Base-by-base conservation (phyloP, 2,113 vertebrate species). In the Sclerurus mexicanus region DNA sequence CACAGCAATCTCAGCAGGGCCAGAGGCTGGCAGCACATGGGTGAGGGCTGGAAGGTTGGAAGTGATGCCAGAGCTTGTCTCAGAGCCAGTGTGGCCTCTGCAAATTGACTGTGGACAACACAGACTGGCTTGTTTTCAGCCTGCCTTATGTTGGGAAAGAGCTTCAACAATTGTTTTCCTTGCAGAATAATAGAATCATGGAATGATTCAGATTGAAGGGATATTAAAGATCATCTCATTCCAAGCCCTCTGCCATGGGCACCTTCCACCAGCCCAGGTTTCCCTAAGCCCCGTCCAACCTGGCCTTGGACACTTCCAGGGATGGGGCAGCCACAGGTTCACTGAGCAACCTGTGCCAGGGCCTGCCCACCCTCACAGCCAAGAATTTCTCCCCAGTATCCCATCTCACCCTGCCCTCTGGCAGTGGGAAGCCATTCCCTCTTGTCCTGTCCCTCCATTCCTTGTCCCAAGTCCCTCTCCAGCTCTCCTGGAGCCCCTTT, bases 231-330 rank as follows among this genome's bases (percentile, higher is more conserved):
- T 1, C 77, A 46, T 59, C 19, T 4, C 0, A 0, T 58, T 2
- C 12, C 33, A 50, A 30, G 12, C 6, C 8, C 18, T 13, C 23
- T 46, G 23, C 23, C 33, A 24, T 44, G 18, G 30, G 15, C 52
- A 66, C 3, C 11, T 52, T 0, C 37, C 19, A 0, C 37, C 16
- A 0, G 0, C 1, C 44, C 77, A 89, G 44, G 22, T 0, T 10
- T 22, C 5, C 66, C 76, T 37, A 2, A 73, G 7, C 22, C 35
- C 25, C 0, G 0, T 12, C 42, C 50, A 56, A 0, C 35, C 76
- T 73, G 67, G 21, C 31, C 50, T 50, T 22, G 67, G 39, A 0
- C 74, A 53, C 33, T 69, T 0, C 56, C 39, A 78, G 47, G 33
- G 47, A 68, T 37, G 50, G 37, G 31, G 25, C 53, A 86, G 62